These are phyloP conservation scores for Buathra laborator DNA, from an alignment of 2,888 invertebrate genomes.

Conservation along the genomic window DNA sequence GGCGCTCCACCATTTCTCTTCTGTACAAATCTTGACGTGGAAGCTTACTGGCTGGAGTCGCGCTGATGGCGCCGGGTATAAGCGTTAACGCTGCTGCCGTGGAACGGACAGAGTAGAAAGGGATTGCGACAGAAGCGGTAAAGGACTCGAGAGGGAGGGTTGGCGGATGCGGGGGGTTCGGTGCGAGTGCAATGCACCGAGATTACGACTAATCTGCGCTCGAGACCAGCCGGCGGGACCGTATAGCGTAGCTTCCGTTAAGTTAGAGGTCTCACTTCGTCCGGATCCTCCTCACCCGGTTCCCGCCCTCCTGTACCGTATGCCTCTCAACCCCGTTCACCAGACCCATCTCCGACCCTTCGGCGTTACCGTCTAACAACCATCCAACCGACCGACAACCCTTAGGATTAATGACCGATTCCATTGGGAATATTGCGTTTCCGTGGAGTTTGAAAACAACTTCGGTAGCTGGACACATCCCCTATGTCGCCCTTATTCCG, in stretches of 20 bases:
- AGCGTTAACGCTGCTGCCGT: conserved; percentile 33
- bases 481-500: neutral
- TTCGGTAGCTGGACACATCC: conserved; percentile 25
- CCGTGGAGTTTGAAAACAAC: conserved; percentile 61
- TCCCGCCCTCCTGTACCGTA: neutral
- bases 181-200: conserved; percentile 77
- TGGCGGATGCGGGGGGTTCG: conserved; percentile 18
- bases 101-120: conserved; percentile 2
- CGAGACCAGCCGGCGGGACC: conserved; percentile 71
- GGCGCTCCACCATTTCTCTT: conserved; percentile 38
- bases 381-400: conserved; percentile 41
- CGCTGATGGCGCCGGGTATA: conserved; percentile 20
- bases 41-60: conserved; percentile 39
- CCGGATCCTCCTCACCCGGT: neutral
- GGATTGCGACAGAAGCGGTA: conserved; percentile 31
- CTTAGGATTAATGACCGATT: conserved; percentile 70
- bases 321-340: neutral
- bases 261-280: conserved; percentile 75
- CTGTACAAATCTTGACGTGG: conserved; percentile 36
- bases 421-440: conserved; percentile 71
- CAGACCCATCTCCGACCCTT: conserved; percentile 23
- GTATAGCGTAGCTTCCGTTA: conserved; percentile 74
- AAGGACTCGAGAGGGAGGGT: conserved; percentile 47
- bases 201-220: conserved; percentile 79
- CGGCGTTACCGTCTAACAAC: conserved; percentile 36